Base-by-base conservation (phyloP, 2,797 vertebrate genomes). In the Hypotaenidia philippensis region DNA sequence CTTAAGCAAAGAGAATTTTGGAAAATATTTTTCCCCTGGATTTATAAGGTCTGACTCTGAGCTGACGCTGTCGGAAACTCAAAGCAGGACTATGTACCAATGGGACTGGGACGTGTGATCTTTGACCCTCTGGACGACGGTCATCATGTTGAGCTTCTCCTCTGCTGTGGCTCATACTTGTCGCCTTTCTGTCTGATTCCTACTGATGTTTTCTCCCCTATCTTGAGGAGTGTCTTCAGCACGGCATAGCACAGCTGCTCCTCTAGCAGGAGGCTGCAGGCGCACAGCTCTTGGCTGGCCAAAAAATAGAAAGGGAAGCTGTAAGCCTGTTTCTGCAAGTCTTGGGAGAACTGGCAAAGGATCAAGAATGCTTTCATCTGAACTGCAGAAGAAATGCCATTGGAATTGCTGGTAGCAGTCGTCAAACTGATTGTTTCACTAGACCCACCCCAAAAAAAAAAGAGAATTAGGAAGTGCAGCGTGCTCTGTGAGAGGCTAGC, bases 301-400 rank as follows among this genome's bases (percentile, higher is more conserved):
- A 64, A 64, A 88, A 94, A 84, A 44, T 26, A 94, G 89, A 86
- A 95, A 57, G 63, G 63, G 94, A 96, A 94, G 85, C 94, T 91
- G 91, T 76, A 63, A 93, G 95, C 93, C 70, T 96, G 95, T 94
- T 95, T 79, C 80, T 96, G 77, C 95, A 94, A 96, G 94, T 87
- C 93, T 94, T 84, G 87, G 90, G 86, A 95, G 77, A 84, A 56
- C 83, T 97, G 95, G 89, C 94, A 82, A 40, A 70, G 77, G 70
- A 87, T 93, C 95, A 96, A 96, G 94, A 95, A 86, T 84, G 91
- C 88, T 93, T 94, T 95, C 88, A 79, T 95, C 90, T 79, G 70
- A 95, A 60, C 56, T 5, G 95, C 90, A 90, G 85, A 80, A 96
- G 89, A 93, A 95, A 94, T 91, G 80, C 91, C 38, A 89, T 74